Percentiles rank a stretch among this genome's conserved stretches.
Evolutionary conservation across 2,113 vertebrate species (phyloP).

Genomic region (Burhinus bistriatus): DNA sequence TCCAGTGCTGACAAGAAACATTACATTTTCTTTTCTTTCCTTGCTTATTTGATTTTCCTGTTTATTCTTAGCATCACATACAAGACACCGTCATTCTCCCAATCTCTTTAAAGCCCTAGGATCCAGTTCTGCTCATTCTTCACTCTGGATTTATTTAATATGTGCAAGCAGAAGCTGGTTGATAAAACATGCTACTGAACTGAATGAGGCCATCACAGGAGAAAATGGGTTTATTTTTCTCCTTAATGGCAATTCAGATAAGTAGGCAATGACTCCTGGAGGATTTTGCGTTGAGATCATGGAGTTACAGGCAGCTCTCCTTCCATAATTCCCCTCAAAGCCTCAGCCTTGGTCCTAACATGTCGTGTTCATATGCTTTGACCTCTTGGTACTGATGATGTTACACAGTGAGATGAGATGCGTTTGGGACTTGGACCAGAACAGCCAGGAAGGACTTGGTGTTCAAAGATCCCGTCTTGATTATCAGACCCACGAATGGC

Average conservation of each 20-base stretch:
- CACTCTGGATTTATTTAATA: conserved; percentile 19
- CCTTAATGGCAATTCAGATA: background rate
- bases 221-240: conserved; percentile 46
- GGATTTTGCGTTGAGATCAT: background rate
- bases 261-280: background rate
- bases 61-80: background rate
- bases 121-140: conserved; percentile 16
- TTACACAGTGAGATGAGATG: background rate
- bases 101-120: background rate
- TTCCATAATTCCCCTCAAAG: background rate
- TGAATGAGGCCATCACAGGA: background rate
- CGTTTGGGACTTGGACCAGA: background rate
- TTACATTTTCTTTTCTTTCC: background rate
- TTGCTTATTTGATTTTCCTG: background rate
- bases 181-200: background rate
- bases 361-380: background rate
- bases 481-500: background rate
- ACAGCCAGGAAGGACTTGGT: background rate
- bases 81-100: background rate
- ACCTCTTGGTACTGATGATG: background rate
- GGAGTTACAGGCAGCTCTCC: background rate
- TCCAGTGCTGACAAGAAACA: background rate
- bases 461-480: background rate
- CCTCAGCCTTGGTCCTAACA: background rate
- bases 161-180: background rate